phyloP scores from a whole-genome alignment of 1,140 invertebrate species.

The Ceratosolen solmsi region DNA sequence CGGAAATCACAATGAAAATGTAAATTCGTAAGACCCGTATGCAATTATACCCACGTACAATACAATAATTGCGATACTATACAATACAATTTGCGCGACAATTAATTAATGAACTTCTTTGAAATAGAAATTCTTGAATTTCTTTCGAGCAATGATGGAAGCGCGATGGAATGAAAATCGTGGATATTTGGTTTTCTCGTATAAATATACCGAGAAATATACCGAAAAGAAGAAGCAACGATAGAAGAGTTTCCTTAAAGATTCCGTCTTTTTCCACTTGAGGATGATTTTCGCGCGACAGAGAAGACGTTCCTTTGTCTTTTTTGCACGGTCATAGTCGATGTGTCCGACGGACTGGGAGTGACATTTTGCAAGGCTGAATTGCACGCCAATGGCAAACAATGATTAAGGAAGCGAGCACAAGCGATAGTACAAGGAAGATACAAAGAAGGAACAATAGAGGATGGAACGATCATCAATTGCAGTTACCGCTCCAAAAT shows the following conservation, averaged over 20 bases:
- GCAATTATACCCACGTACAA: background rate
- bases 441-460: constrained; percentile 17
- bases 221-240: background rate
- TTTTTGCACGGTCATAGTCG: background rate
- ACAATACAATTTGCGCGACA: background rate
- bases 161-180: background rate
- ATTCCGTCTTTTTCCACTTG: background rate
- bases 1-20: background rate
- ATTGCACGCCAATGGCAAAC: constrained; percentile 11
- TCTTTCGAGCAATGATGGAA: background rate
- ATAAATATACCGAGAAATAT: too few relatives aligned
- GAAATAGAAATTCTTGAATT: background rate
- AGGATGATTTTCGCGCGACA: background rate
- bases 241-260: background rate
- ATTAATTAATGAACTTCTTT: background rate
- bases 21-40: constrained; percentile 2
- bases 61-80: background rate
- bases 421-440: background rate
- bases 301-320: background rate
- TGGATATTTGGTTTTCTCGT: background rate
- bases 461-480: constrained; percentile 24
- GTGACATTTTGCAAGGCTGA: constrained; percentile 27
- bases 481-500: background rate
- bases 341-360: background rate
- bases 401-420: constrained; percentile 22